Evolutionary conservation across 2,797 vertebrate genomes (phyloP).

Genomic region (Mormyrops boulengeri): DNA sequence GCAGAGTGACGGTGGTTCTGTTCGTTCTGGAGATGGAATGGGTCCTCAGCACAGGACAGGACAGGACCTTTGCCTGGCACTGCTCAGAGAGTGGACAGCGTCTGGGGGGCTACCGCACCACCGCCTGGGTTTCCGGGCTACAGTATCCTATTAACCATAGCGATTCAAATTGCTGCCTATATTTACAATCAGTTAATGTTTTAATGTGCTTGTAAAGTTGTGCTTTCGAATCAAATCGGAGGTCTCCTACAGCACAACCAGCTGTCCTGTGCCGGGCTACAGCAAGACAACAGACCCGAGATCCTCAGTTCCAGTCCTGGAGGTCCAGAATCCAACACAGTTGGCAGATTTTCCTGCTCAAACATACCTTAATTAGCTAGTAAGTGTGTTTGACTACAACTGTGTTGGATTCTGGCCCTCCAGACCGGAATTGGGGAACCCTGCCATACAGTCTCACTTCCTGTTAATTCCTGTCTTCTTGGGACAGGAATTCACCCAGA

Average conservation of each 20-base stretch:
- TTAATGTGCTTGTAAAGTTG: not conserved
- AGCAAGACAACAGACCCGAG: not conserved
- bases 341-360: not conserved
- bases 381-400: not conserved
- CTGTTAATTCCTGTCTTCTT: not conserved
- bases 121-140: conserved; percentile 81
- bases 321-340: not conserved
- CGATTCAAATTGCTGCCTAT: not conserved
- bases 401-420: not conserved
- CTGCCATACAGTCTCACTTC: not conserved
- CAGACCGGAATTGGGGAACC: not conserved
- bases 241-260: not conserved
- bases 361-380: not conserved
- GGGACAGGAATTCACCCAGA: not conserved
- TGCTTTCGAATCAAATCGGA: not conserved
- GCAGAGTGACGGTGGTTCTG: conserved; percentile 82
- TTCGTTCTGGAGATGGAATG: conserved; percentile 98
- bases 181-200: not conserved
- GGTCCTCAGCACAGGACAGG: conserved; percentile 89
- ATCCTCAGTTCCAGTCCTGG: not conserved
- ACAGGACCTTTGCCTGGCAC: conserved; percentile 92
- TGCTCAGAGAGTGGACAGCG: conserved; percentile 90
- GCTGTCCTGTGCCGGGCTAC: not conserved
- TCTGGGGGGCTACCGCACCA: conserved; percentile 80
- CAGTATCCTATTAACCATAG: conserved; percentile 81